phyloP scores from a whole-genome alignment of 2,113 vertebrate species.

The Takifugu flavidus region DNA sequence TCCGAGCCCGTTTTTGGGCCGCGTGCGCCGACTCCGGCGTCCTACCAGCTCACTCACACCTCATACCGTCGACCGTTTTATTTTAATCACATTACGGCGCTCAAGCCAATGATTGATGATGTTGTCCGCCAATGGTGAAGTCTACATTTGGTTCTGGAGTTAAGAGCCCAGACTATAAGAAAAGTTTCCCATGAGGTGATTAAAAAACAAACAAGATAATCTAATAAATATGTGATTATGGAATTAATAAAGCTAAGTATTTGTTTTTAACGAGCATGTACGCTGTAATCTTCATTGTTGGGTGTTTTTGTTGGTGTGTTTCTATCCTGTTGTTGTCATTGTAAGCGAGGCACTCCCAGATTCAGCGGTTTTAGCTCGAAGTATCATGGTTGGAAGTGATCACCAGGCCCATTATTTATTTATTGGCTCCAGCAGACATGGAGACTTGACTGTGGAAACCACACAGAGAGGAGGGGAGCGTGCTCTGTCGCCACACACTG shows the following conservation, averaged over 20 bases:
- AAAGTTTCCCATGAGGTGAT: no score
- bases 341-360: conserved; percentile 64
- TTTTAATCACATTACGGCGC: conserved; percentile 34
- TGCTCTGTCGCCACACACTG: conserved; percentile 48
- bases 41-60: conserved; percentile 50
- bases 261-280: conserved; percentile 12
- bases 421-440: conserved; percentile 72
- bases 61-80: conserved; percentile 21
- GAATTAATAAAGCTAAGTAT: not conserved
- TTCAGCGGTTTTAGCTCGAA: conserved; percentile 58
- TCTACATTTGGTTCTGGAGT: no score
- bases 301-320: conserved; percentile 25
- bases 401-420: conserved; percentile 72
- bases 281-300: not conserved
- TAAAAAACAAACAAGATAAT: no score
- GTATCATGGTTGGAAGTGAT: conserved; percentile 70
- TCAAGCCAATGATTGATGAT: conserved; percentile 6
- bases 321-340: conserved; percentile 51
- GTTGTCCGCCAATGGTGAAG: not conserved
- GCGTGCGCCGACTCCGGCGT: conserved; percentile 21
- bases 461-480: conserved; percentile 56
- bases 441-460: conserved; percentile 67
- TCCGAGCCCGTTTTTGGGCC: conserved; percentile 35
- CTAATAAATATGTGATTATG: not conserved
- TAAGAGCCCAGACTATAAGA: no score